Percentiles rank a stretch among this genome's conserved stretches.
These are phyloP conservation scores for Agrochola circellaris DNA, from an alignment of 2,888 invertebrate species.

Conservation along the genomic window DNA sequence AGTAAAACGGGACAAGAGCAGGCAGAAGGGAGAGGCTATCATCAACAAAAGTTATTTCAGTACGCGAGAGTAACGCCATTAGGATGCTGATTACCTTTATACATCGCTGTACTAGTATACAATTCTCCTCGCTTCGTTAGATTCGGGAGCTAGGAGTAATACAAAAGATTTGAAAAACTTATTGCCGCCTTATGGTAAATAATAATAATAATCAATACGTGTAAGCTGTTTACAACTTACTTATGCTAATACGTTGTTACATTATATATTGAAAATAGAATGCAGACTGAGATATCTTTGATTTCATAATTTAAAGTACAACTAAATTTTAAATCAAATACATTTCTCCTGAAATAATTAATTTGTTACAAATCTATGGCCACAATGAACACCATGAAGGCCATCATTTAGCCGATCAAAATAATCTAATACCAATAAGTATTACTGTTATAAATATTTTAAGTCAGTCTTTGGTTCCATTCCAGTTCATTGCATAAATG, in stretches of 20 bases:
- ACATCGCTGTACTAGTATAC: slow-evolving; percentile 1
- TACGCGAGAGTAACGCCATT: not conserved
- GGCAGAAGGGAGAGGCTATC: no score
- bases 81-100: slow-evolving; percentile 9
- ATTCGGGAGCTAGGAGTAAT: slow-evolving; percentile 18
- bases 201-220: slow-evolving; percentile 14
- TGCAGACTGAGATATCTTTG: slow-evolving; percentile 56
- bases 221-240: slow-evolving; percentile 44
- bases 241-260: slow-evolving; percentile 44
- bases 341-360: slow-evolving; percentile 56
- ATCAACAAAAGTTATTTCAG: not conserved
- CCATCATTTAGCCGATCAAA: slow-evolving; percentile 72
- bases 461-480: slow-evolving; percentile 88
- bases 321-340: slow-evolving; percentile 56
- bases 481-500: slow-evolving; percentile 84
- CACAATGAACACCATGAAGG: slow-evolving; percentile 66
- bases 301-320: slow-evolving; percentile 49
- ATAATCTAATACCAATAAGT: slow-evolving; percentile 85
- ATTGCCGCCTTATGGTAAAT: slow-evolving; percentile 4
- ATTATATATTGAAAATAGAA: slow-evolving; percentile 58
- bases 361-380: slow-evolving; percentile 63
- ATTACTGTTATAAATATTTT: slow-evolving; percentile 84
- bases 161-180: slow-evolving; percentile 20
- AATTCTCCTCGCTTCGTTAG: slow-evolving; percentile 27
- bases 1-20: no score